phyloP scores from a whole-genome alignment of 2,113 vertebrate genomes.

The Saimiri boliviensis region DNA sequence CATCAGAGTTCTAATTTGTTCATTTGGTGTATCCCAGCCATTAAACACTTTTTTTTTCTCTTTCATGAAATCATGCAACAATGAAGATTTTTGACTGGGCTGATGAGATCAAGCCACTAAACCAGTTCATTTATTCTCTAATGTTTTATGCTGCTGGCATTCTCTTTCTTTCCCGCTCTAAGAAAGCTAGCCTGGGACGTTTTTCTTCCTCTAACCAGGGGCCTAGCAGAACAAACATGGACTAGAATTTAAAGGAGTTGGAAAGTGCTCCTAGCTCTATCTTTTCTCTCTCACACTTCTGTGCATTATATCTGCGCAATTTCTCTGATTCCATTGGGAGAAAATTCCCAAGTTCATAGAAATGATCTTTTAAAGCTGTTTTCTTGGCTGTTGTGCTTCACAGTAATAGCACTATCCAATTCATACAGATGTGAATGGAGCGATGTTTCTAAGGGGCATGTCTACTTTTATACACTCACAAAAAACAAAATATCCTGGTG shows the following conservation, averaged over 20 bases:
- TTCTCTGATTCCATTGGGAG: not conserved
- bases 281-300: rapidly evolving
- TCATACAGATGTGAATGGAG: not conserved
- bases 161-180: not conserved
- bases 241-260: not conserved
- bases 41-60: not conserved
- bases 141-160: not conserved
- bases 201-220: not conserved
- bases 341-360: not conserved
- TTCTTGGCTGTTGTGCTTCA: not conserved
- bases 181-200: not conserved
- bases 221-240: not conserved
- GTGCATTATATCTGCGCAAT: not conserved
- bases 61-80: not conserved
- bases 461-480: not conserved
- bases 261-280: not conserved
- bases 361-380: not conserved
- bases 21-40: not conserved
- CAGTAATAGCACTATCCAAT: rapidly evolving
- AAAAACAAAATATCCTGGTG: not conserved
- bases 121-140: not conserved
- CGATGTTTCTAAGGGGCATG: not conserved
- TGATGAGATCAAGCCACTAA: not conserved
- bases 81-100: not conserved
- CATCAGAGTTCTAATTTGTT: not conserved